Base-by-base conservation (phyloP, 2,797 vertebrate species). In the Paguma larvata region DNA sequence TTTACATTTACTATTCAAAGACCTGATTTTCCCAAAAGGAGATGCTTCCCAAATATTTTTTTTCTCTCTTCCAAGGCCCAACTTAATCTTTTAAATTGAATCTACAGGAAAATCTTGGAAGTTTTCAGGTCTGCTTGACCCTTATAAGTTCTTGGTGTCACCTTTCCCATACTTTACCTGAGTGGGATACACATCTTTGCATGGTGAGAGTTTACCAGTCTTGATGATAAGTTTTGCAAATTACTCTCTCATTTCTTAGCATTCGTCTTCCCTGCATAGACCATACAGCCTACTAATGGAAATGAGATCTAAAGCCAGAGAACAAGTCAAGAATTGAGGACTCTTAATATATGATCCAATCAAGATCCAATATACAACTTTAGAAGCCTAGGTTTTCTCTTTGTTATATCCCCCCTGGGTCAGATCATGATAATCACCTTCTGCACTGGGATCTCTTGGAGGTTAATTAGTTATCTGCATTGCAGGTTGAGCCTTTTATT, bases 41-140 rank as follows among this genome's bases (percentile, higher is more conserved):
- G 18, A 86, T 75, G 12, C 34, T 96, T 84, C 48, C 86, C 25
- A 93, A 59, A 94, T 84, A 87, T 16, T 70, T 68, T 79, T 79
- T 59, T 67, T 68, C 41, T 80, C 44, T 94, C 63, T 91, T 63
- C 41, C 25, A 79, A 91, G 12, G 44, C 46, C 63, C 56, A 51
- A 19, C 15, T 92, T 85, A 68, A 78, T 88, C 73, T 78, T 97
- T 92, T 67, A 90, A 75, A 91, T 44, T 63, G n/a, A 97, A 80
- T 88, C 72, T 44, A 85, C 38, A 32, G 8, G 46, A 51, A 84
- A 70, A 41, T 19, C 38, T 27, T 68, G 30, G 56, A 85, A 62
- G 73, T 56, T 5, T 48, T 88, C 62, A 25, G n/a, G 25, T 94
- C 59, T 70, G 6, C 19, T 23, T 85, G 77, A 65, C 51, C 48